Evolutionary conservation across 2,797 vertebrate genomes (phyloP), one percentile per base, ranked within the genome.

Genomic region (Alcedo atthis): DNA sequence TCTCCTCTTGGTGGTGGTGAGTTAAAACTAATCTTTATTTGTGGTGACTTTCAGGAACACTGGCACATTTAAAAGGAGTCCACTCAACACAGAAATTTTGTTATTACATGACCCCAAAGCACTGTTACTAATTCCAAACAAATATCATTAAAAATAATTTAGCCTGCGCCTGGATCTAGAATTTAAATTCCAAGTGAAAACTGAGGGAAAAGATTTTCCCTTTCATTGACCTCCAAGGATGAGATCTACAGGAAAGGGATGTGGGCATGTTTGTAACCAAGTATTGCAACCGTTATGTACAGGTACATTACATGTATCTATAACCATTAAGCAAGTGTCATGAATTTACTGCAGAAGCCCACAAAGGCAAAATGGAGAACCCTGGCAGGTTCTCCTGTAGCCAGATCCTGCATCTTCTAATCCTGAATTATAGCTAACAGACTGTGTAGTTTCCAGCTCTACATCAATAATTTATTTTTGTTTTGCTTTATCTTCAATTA

Each of bases 151-250:
- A 89, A 53, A 79, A 59, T 9, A 18, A 20, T 63, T 80, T 7
- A 51, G 28, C 12, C 10, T 75, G 9, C 8, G 54, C 70, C 54
- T 48, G 43, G n/a, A 49, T 43, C 12, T 46, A 74, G 17, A 73
- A 71, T 76, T 79, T 73, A 43, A 85, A 66, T 55, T 53, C 51
- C 40, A 81, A 22, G 22, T 68, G n/a, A 42, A 85, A 87, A 77
- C 1, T 51, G 40, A 51, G 43, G 15, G n/a, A 40, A 75, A 71
- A 81, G 2, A 61, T 45, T 19, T 30, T 83, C 37, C 12, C 6
- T 45, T 19, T 64, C 33, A 88, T 12, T 18, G 37, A 62, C 4
- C 15, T 45, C 49, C n/a, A 83, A 58, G n/a, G 25, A 59, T 17
- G 9, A 80, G 33, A 54, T 37, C 46, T 51, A 69, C 13, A 66